Evolutionary conservation across 2,888 invertebrate genomes (phyloP), one percentile per base, ranked within the genome.

Genomic region (Napeogenes inachia): DNA sequence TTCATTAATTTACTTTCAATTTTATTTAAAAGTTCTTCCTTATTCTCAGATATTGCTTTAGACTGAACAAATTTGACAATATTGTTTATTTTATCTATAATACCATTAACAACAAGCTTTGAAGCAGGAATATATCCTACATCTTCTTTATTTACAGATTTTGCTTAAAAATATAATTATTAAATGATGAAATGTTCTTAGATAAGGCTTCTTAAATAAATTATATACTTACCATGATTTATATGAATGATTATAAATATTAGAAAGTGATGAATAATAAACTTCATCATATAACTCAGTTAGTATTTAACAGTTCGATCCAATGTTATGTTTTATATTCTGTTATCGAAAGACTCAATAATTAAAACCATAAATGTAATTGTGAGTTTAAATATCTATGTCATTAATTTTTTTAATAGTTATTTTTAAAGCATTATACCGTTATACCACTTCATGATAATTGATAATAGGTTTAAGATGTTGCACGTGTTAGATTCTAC

Each of bases 1-100:
- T 73, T 73, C 42, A 68, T 70, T 42, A 84, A 69, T 68, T 76
- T 78, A 4, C 62, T 61, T 72, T 80, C 77, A 50, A 82, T 75
- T 60, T 69, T 74, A 12, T 64, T 59, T 21, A 72, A 21, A 5
- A 68, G 56, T 53, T 59, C 33, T 47, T 59, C 32, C 35, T 58
- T 65, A 35, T 68, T 60, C 35, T 64, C 57, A 6, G 38, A 6
- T 38, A 60, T 42, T 10, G 63, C 61, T 50, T 69, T 60, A 21
- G 53, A 45, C 13, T 69, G 33, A 21, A 64, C 54, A 21, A 55
- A 58, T 21, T 57, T 57, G 30, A 66, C 66, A 56, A 68, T 68
- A 61, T 65, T 65, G 58, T 66, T 60, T 53, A 66, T 63, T 60
- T 66, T 66, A 56, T 60, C 60, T 5, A 54, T 56, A 62, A 66